Base-by-base conservation (phyloP, 2,113 vertebrate genomes). In the Pseudolaguvia tuberculata region DNA sequence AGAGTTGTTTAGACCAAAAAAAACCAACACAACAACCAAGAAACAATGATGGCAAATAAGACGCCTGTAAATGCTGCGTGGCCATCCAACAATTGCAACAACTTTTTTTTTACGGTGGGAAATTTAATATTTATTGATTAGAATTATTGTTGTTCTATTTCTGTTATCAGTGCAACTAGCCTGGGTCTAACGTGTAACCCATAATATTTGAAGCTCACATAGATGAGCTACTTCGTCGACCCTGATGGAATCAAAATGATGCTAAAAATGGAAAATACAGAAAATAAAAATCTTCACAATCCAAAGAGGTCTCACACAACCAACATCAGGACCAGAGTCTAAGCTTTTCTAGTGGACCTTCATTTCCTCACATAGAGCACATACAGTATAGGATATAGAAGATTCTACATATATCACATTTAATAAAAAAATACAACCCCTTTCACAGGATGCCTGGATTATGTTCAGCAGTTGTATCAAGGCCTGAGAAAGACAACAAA, bases 401-500 rank as follows among this genome's bases (percentile, higher is more conserved):
- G 42, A 81, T 75, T 48, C 50, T 47, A 75, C 59, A 47, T 68
- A 56, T 31, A 45, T 57, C 67, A 75, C 75, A 78, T 67, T 72
- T 74, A 83, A 82, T 84, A 82, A 48, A 78, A 71, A 75, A 74
- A 71, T 69, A 78, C 65, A 71, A 55, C 82, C 73, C 59, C 21
- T 8, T 25, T 53, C 29, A 31, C 71, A 27, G 11, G 39, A 8
- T 73, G 83, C 79, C 82, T 86, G 53, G 80, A 78, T 78, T 79
- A 78, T 79, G 77, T 73, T 10, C 27, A 69, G 81, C 70, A 50
- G 83, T 47, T 80, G 81, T 79, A 66, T 83, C 79, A 88, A 55
- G 79, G 83, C 74, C 73, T 83, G 77, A 87, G 86, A 84, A 72
- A 72, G 52, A 78, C 80, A 82, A 73, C 71, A 75, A 78, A 39